These are phyloP conservation scores for Diploscapter pachys DNA, from an alignment of 1,140 invertebrate genomes.

Conservation along the genomic window DNA sequence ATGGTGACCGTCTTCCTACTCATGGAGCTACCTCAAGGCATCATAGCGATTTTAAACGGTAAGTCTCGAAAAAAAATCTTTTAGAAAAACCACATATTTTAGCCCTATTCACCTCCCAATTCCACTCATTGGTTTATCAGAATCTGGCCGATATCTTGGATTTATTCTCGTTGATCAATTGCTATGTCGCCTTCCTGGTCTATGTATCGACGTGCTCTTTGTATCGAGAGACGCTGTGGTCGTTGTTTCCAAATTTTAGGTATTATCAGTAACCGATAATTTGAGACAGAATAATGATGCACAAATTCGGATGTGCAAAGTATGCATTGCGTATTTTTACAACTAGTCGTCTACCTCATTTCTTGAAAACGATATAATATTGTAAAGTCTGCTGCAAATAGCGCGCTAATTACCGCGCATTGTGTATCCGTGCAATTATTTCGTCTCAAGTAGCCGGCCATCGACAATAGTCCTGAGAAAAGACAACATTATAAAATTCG, in stretches of 20 bases:
- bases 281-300: too few species aligned
- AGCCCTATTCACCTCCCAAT: conserved; percentile 36
- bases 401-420: too few species aligned
- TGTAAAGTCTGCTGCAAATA: too few species aligned
- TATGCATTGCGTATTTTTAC: too few species aligned
- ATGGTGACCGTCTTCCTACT: conserved; percentile 42
- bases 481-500: too few species aligned
- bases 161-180: conserved; percentile 35
- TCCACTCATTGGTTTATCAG: conserved; percentile 32
- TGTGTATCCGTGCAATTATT: too few species aligned
- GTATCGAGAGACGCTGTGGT: conserved; percentile 34
- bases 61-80: background rate
- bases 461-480: too few species aligned
- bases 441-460: too few species aligned
- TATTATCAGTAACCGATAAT: too few species aligned
- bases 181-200: conserved; percentile 36
- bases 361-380: too few species aligned
- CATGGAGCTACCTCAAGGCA: conserved; percentile 42
- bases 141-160: conserved; percentile 32
- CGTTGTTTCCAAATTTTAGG: conserved; percentile 19
- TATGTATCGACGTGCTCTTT: conserved; percentile 31
- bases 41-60: conserved; percentile 43
- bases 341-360: too few species aligned
- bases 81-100: background rate
- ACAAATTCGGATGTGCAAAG: too few species aligned